Evolutionary conservation across 1,140 invertebrate species (phyloP).

Genomic region (Bradysia coprophila): DNA sequence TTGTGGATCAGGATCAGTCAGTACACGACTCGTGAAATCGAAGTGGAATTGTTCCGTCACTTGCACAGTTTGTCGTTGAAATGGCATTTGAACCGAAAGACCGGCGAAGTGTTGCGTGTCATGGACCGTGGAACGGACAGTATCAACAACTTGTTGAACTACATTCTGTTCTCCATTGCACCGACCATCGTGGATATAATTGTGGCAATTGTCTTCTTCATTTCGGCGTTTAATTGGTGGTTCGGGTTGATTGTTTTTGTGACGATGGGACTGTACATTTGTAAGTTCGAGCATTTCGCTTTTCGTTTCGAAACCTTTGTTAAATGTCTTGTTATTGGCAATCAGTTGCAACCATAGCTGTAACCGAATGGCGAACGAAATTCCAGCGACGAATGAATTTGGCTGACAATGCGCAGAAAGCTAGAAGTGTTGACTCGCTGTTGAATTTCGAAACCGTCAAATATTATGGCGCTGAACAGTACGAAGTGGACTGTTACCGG

Average conservation of each 20-base stretch:
- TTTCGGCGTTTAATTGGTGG: conserved; percentile 74
- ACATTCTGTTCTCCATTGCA: conserved; percentile 69
- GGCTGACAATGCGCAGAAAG: conserved; percentile 77
- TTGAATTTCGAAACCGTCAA: conserved; percentile 97
- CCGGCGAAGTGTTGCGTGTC: conserved; percentile 82
- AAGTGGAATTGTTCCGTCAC: conserved; percentile 70
- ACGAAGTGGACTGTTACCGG: conserved; percentile 71
- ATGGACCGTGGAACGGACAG: conserved; percentile 93
- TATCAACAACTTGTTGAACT: conserved; percentile 82
- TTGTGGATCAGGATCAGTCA: conserved; percentile 92
- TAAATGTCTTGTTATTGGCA: conserved; percentile 1
- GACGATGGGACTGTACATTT: conserved; percentile 83
- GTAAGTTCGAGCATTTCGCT: conserved; percentile 34
- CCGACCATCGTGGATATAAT: conserved; percentile 87
- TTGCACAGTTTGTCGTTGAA: conserved; percentile 67
- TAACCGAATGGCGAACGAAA: conserved; percentile 94
- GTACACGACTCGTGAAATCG: conserved; percentile 81
- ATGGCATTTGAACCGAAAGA: conserved; percentile 88
- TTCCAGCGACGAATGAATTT: conserved; percentile 84
- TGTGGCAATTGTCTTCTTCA: conserved; percentile 81
- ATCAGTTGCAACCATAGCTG: conserved; percentile 57
- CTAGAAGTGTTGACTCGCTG: conserved; percentile 88
- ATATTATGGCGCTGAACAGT: conserved; percentile 85
- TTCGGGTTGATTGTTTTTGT: conserved; percentile 86
- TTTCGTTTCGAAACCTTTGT: background rate